These are phyloP conservation scores for Pristionchus entomophagus DNA, from an alignment of 2,888 invertebrate species.

Conservation along the genomic window DNA sequence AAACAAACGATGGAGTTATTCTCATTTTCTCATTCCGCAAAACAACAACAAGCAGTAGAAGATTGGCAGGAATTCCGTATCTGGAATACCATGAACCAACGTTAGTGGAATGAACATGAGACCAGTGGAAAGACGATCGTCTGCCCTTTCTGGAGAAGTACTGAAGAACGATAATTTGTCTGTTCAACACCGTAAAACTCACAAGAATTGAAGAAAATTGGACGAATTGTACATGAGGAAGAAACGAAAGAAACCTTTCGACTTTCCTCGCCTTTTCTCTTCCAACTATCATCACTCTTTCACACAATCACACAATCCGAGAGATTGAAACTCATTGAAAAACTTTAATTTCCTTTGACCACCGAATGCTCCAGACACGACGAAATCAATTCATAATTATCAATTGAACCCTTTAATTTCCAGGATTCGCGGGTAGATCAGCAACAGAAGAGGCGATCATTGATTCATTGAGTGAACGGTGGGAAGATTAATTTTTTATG, in stretches of 20 bases:
- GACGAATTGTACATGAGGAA: neutral
- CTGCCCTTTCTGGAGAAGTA: neutral
- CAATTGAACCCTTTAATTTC: neutral
- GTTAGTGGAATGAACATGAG: neutral
- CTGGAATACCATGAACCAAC: neutral
- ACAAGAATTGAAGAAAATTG: neutral
- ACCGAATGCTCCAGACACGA: too few relatives aligned
- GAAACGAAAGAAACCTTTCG: neutral
- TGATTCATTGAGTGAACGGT: conserved; percentile 21
- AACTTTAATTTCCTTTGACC: too few relatives aligned
- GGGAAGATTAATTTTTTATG: neutral
- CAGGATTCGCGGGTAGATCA: neutral
- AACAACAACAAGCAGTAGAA: neutral
- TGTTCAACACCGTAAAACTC: neutral
- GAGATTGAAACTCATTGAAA: neutral
- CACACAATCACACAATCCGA: neutral
- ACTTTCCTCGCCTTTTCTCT: neutral
- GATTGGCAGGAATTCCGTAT: neutral
- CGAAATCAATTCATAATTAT: too few relatives aligned
- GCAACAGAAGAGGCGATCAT: conserved; percentile 16
- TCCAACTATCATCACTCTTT: neutral
- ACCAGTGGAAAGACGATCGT: neutral
- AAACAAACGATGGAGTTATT: neutral
- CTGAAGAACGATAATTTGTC: neutral
- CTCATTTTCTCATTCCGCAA: neutral